These are phyloP conservation scores for Harlomillsia oculata DNA, from an alignment of 1,140 invertebrate genomes.

Conservation along the genomic window DNA sequence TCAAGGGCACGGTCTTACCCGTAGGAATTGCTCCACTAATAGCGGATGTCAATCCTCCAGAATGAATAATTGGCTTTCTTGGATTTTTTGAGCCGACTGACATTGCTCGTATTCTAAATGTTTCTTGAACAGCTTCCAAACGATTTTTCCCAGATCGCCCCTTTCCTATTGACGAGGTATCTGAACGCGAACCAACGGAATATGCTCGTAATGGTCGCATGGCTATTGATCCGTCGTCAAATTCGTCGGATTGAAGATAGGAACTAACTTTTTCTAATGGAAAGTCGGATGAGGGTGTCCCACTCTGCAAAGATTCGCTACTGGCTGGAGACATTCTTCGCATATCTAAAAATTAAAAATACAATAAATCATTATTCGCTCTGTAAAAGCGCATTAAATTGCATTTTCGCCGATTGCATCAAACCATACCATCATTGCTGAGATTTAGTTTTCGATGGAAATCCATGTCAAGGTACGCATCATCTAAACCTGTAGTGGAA, in stretches of 20 bases:
- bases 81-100: slow-evolving; percentile 7
- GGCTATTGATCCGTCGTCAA: slow-evolving; percentile 45
- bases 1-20: background rate
- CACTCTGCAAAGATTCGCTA: slow-evolving; percentile 62
- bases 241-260: slow-evolving; percentile 49
- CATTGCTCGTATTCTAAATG: background rate
- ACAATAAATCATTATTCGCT: background rate
- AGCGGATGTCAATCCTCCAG: background rate
- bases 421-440: slow-evolving; percentile 31
- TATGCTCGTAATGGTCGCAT: slow-evolving; percentile 63
- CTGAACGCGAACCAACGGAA: slow-evolving; percentile 72
- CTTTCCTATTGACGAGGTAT: slow-evolving; percentile 37
- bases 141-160: slow-evolving; percentile 27
- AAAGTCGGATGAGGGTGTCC: slow-evolving; percentile 55
- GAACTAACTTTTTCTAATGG: slow-evolving; percentile 56
- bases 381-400: background rate
- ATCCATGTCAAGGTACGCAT: slow-evolving; percentile 35
- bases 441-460: slow-evolving; percentile 30
- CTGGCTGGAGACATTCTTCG: slow-evolving; percentile 48
- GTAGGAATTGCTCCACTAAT: background rate
- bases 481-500: slow-evolving; percentile 30
- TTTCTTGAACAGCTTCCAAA: slow-evolving; percentile 27
- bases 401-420: background rate
- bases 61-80: background rate
- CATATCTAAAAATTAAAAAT: slow-evolving; percentile 25